phyloP scores from a whole-genome alignment of 2,797 vertebrate species.

The Enoplosus armatus region DNA sequence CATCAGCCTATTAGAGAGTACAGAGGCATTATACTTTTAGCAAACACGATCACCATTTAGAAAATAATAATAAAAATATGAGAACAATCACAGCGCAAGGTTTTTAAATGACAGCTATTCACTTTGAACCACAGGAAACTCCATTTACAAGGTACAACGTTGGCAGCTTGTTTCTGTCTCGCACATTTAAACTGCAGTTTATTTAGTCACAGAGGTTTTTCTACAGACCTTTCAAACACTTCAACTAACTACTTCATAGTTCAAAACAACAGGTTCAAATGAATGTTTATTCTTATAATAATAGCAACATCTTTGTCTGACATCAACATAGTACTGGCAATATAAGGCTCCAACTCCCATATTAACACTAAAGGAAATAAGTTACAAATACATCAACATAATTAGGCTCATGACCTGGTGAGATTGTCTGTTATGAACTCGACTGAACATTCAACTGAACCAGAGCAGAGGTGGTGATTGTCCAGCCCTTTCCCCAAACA shows the following conservation, averaged over 20 bases:
- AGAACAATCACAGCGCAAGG: constrained; percentile 56
- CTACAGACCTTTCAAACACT: constrained; percentile 67
- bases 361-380: constrained; percentile 39
- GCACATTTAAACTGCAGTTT: constrained; percentile 63
- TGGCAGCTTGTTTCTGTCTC: constrained; percentile 58
- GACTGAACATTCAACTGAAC: constrained; percentile 29
- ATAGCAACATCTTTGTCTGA: constrained; percentile 69
- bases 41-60: constrained; percentile 64
- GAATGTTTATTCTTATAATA: constrained; percentile 46
- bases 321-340: constrained; percentile 76
- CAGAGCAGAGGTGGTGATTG: constrained; percentile 48
- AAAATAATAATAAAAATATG: neutral
- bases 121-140: constrained; percentile 69
- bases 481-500: constrained; percentile 51
- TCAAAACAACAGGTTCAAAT: constrained; percentile 56
- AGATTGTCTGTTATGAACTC: constrained; percentile 58
- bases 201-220: constrained; percentile 65
- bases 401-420: constrained; percentile 27
- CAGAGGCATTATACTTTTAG: constrained; percentile 52
- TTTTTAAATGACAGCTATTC: constrained; percentile 59
- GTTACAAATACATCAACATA: constrained; percentile 17
- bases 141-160: constrained; percentile 59
- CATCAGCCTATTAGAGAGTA: constrained; percentile 57
- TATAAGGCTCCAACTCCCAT: constrained; percentile 66
- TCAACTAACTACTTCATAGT: constrained; percentile 63